These are phyloP conservation scores for Malurus cyaneus DNA, from an alignment of 2,113 vertebrate species.

Conservation along the genomic window DNA sequence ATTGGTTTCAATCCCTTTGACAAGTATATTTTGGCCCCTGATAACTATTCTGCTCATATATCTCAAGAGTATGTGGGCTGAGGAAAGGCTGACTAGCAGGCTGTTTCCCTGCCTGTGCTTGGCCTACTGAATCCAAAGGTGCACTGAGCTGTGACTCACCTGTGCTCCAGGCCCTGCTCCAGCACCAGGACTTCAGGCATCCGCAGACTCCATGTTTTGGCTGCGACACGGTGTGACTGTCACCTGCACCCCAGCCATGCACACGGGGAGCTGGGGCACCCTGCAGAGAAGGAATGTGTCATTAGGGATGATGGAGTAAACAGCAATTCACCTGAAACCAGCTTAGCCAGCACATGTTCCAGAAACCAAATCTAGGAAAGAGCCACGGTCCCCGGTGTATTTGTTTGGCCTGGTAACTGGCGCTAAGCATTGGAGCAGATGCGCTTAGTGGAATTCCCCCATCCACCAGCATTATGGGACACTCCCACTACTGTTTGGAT, in stretches of 20 bases:
- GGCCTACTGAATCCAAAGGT: neutral
- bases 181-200: neutral
- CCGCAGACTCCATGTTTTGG: neutral
- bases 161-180: neutral
- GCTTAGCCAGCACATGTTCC: slow-evolving; percentile 2
- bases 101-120: neutral
- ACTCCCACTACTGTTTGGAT: slow-evolving; percentile 58
- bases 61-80: neutral
- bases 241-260: neutral
- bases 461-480: slow-evolving; percentile 33
- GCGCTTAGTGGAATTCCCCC: slow-evolving; percentile 64
- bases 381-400: neutral
- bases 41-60: neutral
- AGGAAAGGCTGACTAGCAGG: neutral
- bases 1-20: neutral
- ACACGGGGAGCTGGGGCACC: neutral
- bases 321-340: slow-evolving; percentile 51
- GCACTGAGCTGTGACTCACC: neutral
- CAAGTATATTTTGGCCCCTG: neutral
- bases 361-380: slow-evolving; percentile 24
- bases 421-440: neutral
- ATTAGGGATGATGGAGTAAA: slow-evolving; percentile 33
- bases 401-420: slow-evolving; percentile 60
- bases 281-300: neutral
- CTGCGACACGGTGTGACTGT: neutral